Percentiles rank a stretch among this genome's conserved stretches.
Evolutionary conservation across 2,888 invertebrate species (phyloP).

Genomic region (Omphaloscelis lunosa): DNA sequence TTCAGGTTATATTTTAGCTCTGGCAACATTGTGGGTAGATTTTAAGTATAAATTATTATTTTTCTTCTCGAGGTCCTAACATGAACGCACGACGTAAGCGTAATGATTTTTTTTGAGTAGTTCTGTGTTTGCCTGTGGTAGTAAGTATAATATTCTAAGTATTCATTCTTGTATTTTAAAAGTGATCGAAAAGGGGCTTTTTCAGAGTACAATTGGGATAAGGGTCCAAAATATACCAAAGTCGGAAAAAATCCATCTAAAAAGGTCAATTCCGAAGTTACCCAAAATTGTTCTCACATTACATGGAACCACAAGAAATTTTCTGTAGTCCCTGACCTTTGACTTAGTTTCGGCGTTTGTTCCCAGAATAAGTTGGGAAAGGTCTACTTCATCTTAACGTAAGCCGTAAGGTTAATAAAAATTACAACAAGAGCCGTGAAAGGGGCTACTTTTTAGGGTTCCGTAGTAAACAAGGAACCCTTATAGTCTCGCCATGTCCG

Average conservation of each 20-base stretch:
- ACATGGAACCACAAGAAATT: constrained; percentile 10
- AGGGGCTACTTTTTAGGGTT: neutral
- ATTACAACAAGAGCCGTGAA: neutral
- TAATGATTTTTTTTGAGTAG: too few relatives aligned
- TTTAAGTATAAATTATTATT: constrained; percentile 18
- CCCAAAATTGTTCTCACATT: constrained; percentile 11
- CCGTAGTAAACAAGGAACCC: too few relatives aligned
- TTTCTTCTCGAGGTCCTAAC: neutral
- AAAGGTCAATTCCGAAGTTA: constrained; percentile 21
- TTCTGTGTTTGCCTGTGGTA: too few relatives aligned
- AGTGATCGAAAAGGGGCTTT: too few relatives aligned
- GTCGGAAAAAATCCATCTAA: neutral
- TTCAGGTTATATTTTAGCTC: constrained; percentile 37
- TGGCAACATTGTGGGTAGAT: constrained; percentile 24
- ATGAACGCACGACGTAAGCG: neutral
- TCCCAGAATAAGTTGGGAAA: constrained; percentile 7
- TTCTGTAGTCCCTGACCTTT: neutral
- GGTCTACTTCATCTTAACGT: neutral
- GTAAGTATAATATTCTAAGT: too few relatives aligned
- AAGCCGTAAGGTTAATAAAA: constrained; percentile 11
- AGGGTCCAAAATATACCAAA: neutral
- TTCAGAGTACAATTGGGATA: too few relatives aligned
- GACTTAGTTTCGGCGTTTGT: neutral
- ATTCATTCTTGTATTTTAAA: too few relatives aligned
- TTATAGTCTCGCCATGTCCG: too few relatives aligned